These are phyloP conservation scores for Brachypodius melanocephalos DNA, from an alignment of 2,113 vertebrate genomes.

Conservation along the genomic window DNA sequence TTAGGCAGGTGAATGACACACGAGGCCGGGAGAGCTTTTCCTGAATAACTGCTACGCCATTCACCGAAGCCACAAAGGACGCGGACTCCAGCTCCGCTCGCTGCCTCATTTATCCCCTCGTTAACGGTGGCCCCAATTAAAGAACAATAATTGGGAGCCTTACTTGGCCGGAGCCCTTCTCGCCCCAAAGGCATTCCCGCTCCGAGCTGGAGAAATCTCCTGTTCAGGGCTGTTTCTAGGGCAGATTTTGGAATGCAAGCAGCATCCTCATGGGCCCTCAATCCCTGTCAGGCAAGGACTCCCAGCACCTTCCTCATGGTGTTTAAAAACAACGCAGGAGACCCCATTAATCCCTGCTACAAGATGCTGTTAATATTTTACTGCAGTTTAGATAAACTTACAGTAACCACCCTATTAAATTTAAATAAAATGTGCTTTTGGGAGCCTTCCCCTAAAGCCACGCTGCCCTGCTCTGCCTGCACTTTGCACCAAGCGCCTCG, in stretches of 20 bases:
- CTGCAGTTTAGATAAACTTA: constrained; percentile 73
- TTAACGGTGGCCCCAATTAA: constrained; percentile 42
- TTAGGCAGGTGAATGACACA: constrained; percentile 31
- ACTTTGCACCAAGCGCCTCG: neutral
- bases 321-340: neutral
- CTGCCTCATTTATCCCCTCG: constrained; percentile 14
- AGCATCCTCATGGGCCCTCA: neutral
- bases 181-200: neutral
- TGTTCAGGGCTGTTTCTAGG: neutral
- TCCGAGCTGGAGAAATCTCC: neutral
- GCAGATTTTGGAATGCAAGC: neutral
- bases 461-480: neutral
- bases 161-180: neutral
- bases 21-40: neutral
- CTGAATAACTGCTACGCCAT: neutral
- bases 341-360: constrained; percentile 66
- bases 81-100: neutral
- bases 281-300: neutral
- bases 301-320: neutral
- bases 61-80: neutral
- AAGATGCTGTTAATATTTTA: constrained; percentile 73
- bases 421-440: constrained; percentile 65
- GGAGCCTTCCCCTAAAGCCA: constrained; percentile 69
- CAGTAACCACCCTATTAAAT: constrained; percentile 71
- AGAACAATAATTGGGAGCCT: neutral